Percentiles rank a stretch among this genome's conserved stretches.
Evolutionary conservation across 2,797 vertebrate species (phyloP).

Genomic region (Lophotriccus pileatus): DNA sequence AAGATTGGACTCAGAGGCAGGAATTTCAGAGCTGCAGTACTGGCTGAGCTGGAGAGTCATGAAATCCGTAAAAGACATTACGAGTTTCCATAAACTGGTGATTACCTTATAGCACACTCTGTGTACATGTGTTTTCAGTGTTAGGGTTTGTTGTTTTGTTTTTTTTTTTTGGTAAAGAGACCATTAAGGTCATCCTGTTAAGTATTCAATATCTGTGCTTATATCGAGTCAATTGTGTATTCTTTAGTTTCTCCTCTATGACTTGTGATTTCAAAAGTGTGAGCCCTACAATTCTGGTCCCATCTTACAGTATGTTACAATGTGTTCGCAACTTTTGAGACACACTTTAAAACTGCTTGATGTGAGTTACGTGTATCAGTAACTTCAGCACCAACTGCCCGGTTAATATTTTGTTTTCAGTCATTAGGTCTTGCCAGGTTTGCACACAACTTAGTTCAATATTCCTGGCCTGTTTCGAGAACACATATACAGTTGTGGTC

Average conservation of each 20-base stretch:
- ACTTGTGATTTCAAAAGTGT: neutral
- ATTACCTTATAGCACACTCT: neutral
- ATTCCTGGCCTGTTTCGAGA: neutral
- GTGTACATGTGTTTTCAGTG: neutral
- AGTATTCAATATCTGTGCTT: neutral
- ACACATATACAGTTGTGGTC: neutral
- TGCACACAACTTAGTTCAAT: neutral
- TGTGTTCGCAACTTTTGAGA: neutral
- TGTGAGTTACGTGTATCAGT: neutral
- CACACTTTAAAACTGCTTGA: neutral
- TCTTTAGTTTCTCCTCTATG: neutral
- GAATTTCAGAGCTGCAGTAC: neutral
- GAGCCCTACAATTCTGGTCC: neutral
- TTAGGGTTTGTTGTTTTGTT: neutral
- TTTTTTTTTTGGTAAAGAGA: neutral
- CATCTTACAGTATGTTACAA: neutral
- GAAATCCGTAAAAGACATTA: neutral
- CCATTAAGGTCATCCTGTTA: neutral
- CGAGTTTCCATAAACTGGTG: neutral
- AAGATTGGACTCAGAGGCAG: neutral
- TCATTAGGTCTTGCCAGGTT: neutral
- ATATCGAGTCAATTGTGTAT: neutral
- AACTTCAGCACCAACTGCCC: neutral
- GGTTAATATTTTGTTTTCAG: neutral
- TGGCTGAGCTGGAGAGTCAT: neutral